These are phyloP conservation scores for Trachelus troglodyta DNA, from an alignment of 2,888 invertebrate genomes.

Conservation along the genomic window DNA sequence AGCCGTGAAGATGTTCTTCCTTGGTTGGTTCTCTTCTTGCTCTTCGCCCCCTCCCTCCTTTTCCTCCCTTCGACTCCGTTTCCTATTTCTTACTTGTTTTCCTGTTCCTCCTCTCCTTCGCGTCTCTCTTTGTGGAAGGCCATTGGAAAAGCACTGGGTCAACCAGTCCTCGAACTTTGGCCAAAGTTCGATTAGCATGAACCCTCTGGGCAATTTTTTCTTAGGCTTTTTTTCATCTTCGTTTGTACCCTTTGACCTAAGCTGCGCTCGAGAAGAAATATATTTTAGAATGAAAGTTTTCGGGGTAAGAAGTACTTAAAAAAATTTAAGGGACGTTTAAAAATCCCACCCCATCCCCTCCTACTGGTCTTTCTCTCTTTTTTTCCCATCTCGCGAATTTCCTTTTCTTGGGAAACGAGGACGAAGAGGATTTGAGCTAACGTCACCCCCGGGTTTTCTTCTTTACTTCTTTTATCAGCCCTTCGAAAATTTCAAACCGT, in stretches of 20 bases:
- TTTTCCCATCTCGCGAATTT: slow-evolving; percentile 4
- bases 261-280: no score
- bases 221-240: background rate
- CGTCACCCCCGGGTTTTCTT: background rate
- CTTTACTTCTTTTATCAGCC: no score
- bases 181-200: slow-evolving; percentile 29
- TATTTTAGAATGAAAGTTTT: no score
- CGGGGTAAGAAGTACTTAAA: no score
- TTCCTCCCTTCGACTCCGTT: no score
- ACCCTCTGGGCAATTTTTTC: background rate
- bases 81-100: no score
- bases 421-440: background rate
- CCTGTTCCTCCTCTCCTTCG: slow-evolving; percentile 18
- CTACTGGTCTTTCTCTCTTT: background rate
- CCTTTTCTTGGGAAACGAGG: background rate
- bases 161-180: slow-evolving; percentile 32
- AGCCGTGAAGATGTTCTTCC: slow-evolving; percentile 9
- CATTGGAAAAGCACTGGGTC: slow-evolving; percentile 31
- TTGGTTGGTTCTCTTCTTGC: no score
- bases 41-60: no score
- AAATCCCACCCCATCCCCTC: background rate
- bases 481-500: no score
- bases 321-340: no score
- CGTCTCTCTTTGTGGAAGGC: slow-evolving; percentile 40
- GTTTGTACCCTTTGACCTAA: background rate